Evolutionary conservation across 2,888 invertebrate genomes (phyloP).

Genomic region (Cantharis flavilabris): DNA sequence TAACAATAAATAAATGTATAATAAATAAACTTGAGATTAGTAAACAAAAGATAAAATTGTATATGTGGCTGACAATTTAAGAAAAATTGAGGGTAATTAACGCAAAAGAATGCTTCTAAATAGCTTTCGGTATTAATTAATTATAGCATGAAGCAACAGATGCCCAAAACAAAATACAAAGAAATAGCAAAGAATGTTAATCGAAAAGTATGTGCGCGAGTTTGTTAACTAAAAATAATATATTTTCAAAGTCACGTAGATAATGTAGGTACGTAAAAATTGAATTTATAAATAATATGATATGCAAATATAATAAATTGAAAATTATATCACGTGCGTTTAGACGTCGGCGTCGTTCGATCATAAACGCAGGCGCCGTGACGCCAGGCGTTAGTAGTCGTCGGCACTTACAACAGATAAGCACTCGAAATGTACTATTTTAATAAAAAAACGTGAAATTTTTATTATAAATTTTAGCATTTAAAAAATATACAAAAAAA

Average conservation of each 20-base stretch:
- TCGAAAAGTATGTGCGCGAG: neutral
- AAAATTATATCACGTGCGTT: slow-evolving; percentile 31
- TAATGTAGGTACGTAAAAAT: slow-evolving; percentile 5
- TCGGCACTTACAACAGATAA: slow-evolving; percentile 17
- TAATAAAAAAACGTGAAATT: slow-evolving; percentile 19
- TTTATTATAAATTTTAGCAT: slow-evolving; percentile 2
- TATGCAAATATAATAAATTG: slow-evolving; percentile 27
- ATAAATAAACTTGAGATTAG: neutral
- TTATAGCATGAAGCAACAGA: neutral
- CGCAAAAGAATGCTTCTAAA: neutral
- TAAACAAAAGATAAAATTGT: neutral
- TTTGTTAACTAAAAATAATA: neutral
- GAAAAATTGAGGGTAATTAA: neutral
- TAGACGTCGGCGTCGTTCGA: slow-evolving; percentile 32
- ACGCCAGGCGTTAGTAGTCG: slow-evolving; percentile 37
- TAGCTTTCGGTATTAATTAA: neutral
- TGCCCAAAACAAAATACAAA: neutral
- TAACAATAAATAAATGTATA: no score
- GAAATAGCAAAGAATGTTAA: neutral
- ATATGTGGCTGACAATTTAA: neutral
- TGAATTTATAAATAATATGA: slow-evolving; percentile 7
- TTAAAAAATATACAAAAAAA: slow-evolving; percentile 3
- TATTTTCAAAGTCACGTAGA: neutral
- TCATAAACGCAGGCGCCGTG: slow-evolving; percentile 44
- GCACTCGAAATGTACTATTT: slow-evolving; percentile 19